Evolutionary conservation across 2,888 invertebrate species (phyloP), one percentile per base, ranked within the genome.

Genomic region (Nasonia oneida): DNA sequence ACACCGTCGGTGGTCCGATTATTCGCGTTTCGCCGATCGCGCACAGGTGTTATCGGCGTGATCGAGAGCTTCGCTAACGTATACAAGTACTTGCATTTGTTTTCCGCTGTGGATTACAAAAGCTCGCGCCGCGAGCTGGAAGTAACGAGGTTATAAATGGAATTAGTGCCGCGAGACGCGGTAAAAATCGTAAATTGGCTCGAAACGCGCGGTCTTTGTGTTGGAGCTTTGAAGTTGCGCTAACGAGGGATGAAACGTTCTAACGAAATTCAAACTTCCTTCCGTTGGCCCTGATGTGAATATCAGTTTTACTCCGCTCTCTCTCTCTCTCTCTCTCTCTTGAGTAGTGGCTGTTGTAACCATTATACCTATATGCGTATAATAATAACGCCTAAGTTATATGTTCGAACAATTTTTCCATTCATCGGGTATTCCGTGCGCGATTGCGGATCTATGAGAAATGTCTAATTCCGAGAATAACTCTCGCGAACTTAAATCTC

Each of bases 211-310:
- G 12, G 18, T 73, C 42, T 37, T 73, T 73, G 71, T n/a, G n/a
- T 5, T n/a, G 29, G 14, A 39, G 42, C 12, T 39, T 37, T 50
- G 50, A 74, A 47, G 74, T 74, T 47, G 23, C 50, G 14, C 50
- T 47, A 50, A 33, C 42, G 73, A 42, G n/a, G 73, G 15, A 67
- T 67, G 67, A 67, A 67, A 67, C 33, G 33, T 67, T n/a, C 29
- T 67, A 67, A 67, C 64, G 64, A 33, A 67, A 67, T 67, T 67
- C 33, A 67, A 67, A 67, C 64, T 67, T 67, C 64, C 64, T 33
- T 67, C 23, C 23, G 67, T 67, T 73, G 5, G 5, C 15, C 23
- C 57, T n/a, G 57, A 67, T 67, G 67, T 67, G 33, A 67, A 67
- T 67, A 33, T 67, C 67, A 12, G 67, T 3, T 67, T 67, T 67